Evolutionary conservation across 1,140 invertebrate genomes (phyloP).

Genomic region (Hydropsyche tenuis): DNA sequence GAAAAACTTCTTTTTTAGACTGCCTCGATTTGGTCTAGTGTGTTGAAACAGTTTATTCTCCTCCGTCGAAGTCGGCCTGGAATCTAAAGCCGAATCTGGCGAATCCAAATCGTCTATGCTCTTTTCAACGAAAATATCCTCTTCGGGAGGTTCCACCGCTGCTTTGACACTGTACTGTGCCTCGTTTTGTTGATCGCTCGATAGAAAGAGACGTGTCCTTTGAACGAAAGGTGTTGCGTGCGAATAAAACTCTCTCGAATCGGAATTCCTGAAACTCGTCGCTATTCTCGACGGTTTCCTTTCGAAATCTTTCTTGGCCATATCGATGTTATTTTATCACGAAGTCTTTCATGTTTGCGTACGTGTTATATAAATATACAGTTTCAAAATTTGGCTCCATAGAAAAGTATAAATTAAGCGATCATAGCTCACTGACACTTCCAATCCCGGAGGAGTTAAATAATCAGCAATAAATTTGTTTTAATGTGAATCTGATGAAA

Average conservation of each 20-base stretch:
- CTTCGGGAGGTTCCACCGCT: background rate
- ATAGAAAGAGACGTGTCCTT: conserved; percentile 60
- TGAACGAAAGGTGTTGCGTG: conserved; percentile 63
- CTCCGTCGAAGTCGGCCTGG: conserved; percentile 21
- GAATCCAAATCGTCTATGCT: conserved; percentile 33
- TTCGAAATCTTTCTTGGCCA: conserved; percentile 64
- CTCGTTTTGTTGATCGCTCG: conserved; percentile 41
- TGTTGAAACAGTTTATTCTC: background rate
- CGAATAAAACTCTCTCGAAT: conserved; percentile 60
- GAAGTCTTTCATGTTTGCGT: background rate
- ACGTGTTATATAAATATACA: background rate
- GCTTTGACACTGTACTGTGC: background rate
- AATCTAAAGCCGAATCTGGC: conserved; percentile 44
- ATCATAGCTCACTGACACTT: background rate
- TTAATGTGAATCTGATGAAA: no score
- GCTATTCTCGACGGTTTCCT: conserved; percentile 58
- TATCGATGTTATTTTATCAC: conserved; percentile 48
- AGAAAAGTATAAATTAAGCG: background rate
- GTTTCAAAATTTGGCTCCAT: background rate
- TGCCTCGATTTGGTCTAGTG: conserved; percentile 35
- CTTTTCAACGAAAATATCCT: background rate
- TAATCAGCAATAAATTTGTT: no score
- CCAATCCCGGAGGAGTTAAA: background rate
- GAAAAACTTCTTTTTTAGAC: conserved; percentile 42
- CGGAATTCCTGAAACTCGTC: conserved; percentile 58